A percentile compares a stretch with the other conserved stretches of the same genome.
Conservation (phyloP, 1,140 invertebrate species). For the Eupeodes corollae region DNA sequence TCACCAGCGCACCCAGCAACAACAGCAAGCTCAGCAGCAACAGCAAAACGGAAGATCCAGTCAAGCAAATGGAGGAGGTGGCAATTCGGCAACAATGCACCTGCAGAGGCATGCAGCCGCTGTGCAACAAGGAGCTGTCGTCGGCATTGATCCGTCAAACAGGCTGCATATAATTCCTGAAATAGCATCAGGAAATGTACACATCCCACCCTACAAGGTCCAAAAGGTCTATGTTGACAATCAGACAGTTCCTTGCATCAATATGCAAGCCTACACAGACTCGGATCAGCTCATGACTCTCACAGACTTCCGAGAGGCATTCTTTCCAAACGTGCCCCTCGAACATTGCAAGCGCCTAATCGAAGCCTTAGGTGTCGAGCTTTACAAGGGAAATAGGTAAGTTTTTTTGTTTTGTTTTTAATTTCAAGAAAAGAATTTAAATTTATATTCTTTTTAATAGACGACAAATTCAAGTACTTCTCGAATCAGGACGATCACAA, state of each 20-base stretch:
- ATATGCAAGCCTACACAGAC: slow-evolving; percentile 71
- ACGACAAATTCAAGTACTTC: slow-evolving; percentile 59
- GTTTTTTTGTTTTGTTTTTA: slow-evolving; percentile 18
- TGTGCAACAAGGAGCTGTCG: slow-evolving; percentile 16
- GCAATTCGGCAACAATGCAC: slow-evolving; percentile 38
- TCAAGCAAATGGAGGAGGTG: slow-evolving; percentile 9
- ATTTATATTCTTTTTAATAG: slow-evolving; percentile 35
- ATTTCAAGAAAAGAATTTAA: not conserved
- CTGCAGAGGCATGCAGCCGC: slow-evolving; percentile 35
- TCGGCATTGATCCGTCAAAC: slow-evolving; percentile 19
- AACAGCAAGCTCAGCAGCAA: slow-evolving; percentile 15
- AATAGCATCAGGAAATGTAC: slow-evolving; percentile 25
- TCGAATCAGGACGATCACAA: slow-evolving; percentile 59
- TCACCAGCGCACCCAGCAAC: slow-evolving; percentile 14
- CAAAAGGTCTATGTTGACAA: slow-evolving; percentile 68
- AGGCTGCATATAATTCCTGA: slow-evolving; percentile 28
- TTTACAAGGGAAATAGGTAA: slow-evolving; percentile 72
- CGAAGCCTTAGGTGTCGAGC: slow-evolving; percentile 62
- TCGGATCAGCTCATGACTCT: slow-evolving; percentile 70
- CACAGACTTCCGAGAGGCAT: slow-evolving; percentile 64
- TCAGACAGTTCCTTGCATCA: slow-evolving; percentile 72
- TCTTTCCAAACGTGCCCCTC: slow-evolving; percentile 62
- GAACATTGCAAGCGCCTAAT: slow-evolving; percentile 64
- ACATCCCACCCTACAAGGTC: slow-evolving; percentile 45
- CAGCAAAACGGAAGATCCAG: slow-evolving; percentile 10